Evolutionary conservation across 2,113 vertebrate genomes (phyloP), one percentile per base, ranked within the genome.

Genomic region (Delphinapterus leucas): DNA sequence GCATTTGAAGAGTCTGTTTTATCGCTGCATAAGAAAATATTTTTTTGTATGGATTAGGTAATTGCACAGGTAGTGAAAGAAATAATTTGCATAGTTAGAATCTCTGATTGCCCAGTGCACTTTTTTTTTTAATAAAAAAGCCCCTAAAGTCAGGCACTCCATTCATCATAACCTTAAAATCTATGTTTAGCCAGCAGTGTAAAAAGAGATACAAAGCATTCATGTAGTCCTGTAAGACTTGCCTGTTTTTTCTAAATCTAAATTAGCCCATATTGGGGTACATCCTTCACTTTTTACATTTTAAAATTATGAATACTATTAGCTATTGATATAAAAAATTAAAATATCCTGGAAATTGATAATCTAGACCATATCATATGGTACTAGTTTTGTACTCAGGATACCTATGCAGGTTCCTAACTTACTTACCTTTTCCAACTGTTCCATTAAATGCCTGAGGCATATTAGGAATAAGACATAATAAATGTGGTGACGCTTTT

Each of bases 11-110:
- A 82, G 11, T 60, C 77, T 79, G 18, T 18, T 88, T 93, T 20
- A 65, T 85, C 12, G 84, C 81, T 88, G 38, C 28, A 25, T 74
- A 55, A 94, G 80, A 93, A 96, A 94, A 77, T 73, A 76, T 9
- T 80, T 31, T 81, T 81, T 93, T 90, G 6, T 82, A 53, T n/a
- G 38, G 12, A 71, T 90, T 38, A 47, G 31, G 17, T 92, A 88
- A 83, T 60, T 58, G 26, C 20, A 53, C 14, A 84, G 63, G 15
- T 90, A 68, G 80, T 90, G 81, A 86, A 95, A 82, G 33, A 93
- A 91, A 49, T 76, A 86, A 85, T 90, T 96, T 85, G 12, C 11
- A 44, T 55, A 67, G 47, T 68, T 95, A 28, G 38, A 81, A 82
- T 87, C 20, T 71, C 80, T 93, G 65, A 44, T 76, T 55, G 58